Base-by-base conservation (phyloP, 2,113 vertebrate genomes). In the Haliaeetus leucogaster region DNA sequence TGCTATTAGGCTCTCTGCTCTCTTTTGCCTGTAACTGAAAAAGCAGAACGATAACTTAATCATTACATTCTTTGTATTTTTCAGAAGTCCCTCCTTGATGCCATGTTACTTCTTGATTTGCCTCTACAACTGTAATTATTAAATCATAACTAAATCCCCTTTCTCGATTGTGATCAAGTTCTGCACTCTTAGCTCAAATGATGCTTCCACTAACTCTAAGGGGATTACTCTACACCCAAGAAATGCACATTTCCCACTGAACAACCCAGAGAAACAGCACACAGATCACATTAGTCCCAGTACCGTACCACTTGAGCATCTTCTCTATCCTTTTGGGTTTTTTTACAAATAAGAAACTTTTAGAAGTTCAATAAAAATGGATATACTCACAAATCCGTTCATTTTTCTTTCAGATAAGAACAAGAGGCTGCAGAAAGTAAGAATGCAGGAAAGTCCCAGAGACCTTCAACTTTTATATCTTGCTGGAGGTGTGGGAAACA, bases 381-480 rank as follows among this genome's bases (percentile, higher is more conserved):
- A 70, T 59, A 96, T 98, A 98, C 98, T 98, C 87, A 98, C 98
- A 47, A 97, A 53, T 59, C n/a, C 30, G 72, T 95, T 95, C 98
- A 98, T 98, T 96, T 97, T 98, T 74, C 82, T 80, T 90, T 53
- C 76, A 61, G 92, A 56, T 76, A 91, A 83, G 83, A 71, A 40
- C 91, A 70, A 80, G 89, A 88, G 58, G 59, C 86, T 65, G 79
- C 82, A 85, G 71, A 89, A 93, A 71, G 52, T 25, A 58, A 62
- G 94, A 97, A n/a, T 62, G 29, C 18, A 59, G 79, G 71, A 65
- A 91, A 93, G 52, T 16, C 71, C 61, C 72, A 38, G 58, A 7
- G 55, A 71, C 47, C 22, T 95, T 90, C 65, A 82, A 89, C 87
- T 94, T 98, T 98, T 98, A 98, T 98, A 98, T 67, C 68, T 76